These are phyloP conservation scores for Channa argus DNA, from an alignment of 2,113 vertebrate species.

Conservation along the genomic window DNA sequence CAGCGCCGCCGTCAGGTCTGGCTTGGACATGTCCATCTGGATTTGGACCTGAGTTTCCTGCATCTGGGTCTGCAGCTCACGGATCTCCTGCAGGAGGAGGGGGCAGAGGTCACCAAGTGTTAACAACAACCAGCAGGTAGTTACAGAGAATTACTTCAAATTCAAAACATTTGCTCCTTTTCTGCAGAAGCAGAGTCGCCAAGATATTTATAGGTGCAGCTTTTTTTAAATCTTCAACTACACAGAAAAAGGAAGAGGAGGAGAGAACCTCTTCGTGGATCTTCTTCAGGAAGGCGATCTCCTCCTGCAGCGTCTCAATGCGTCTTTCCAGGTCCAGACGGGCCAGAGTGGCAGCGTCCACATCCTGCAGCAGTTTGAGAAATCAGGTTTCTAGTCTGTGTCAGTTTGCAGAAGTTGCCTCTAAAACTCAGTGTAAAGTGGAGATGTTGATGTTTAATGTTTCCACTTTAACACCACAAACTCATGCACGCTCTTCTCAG, in stretches of 20 bases:
- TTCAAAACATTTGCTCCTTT: too few relatives aligned
- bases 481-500: too few relatives aligned
- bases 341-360: constrained; percentile 93
- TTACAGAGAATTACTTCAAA: too few relatives aligned
- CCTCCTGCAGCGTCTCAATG: constrained; percentile 94
- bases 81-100: constrained; percentile 87
- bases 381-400: neutral
- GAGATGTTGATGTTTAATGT: too few relatives aligned
- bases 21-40: constrained; percentile 96
- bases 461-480: too few relatives aligned
- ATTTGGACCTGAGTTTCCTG: constrained; percentile 95
- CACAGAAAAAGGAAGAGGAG: neutral
- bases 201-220: too few relatives aligned
- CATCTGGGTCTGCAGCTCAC: constrained; percentile 93
- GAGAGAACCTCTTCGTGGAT: constrained; percentile 89
- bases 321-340: constrained; percentile 93
- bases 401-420: too few relatives aligned
- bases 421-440: too few relatives aligned
- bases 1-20: constrained; percentile 92
- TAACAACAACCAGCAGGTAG: too few relatives aligned
- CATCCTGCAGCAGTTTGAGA: constrained; percentile 81
- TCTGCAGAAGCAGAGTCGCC: too few relatives aligned
- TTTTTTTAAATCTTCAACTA: too few relatives aligned
- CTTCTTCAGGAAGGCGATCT: constrained; percentile 96
- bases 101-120: neutral